Base-by-base conservation (phyloP, 2,888 invertebrate species). In the Pristionchus exspectatus region DNA sequence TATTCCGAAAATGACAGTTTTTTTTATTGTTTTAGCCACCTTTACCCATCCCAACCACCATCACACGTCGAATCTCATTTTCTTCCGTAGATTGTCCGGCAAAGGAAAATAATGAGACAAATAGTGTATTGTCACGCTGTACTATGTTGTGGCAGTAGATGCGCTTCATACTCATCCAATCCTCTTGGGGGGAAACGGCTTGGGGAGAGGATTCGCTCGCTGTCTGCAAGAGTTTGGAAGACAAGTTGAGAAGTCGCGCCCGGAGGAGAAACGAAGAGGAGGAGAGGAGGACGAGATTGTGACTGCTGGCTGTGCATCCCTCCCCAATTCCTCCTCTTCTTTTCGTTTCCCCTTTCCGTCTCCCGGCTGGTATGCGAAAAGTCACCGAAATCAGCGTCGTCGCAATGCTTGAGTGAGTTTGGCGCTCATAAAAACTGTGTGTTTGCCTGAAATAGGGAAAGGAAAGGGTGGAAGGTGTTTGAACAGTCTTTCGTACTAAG, bases 231-330 rank as follows among this genome's bases (percentile, higher is more conserved):
- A 85, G 85, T 59, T 81, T 81, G 27, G 81, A 81, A 81, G 81
- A 81, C 44, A 69, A 72, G 87, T 27, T 66, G 87, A 69, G 87
- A 81, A 81, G 81, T 81, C 81, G 50, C 81, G 50, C 81, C 21
- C 27, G 18, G 69, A 87, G 72, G 30, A 69, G 18, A 24, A n/a
- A 4, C 16, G 54, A 85, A 14, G 27, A 33, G 59, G 38, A 56
- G 63, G 33, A n/a, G 66, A 9, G n/a, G 63, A 63, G 86, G 66
- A 38, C n/a, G 86, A 44, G 87, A 59, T 44, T 56, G 86, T 38
- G 66, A 86, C 33, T 63, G 30, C 30, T 69, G n/a, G 38, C 74
- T 74, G 44, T 27, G 38, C 74, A 72, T 74, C 50, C 81, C 27
- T 54, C 50, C 50, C 50, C 63, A 21, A 56, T 56, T 56, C 72